A percentile compares a stretch with the other conserved stretches of the same genome.
Evolutionary conservation across 1,140 invertebrate genomes (phyloP).

Genomic region (Bombus turneri): DNA sequence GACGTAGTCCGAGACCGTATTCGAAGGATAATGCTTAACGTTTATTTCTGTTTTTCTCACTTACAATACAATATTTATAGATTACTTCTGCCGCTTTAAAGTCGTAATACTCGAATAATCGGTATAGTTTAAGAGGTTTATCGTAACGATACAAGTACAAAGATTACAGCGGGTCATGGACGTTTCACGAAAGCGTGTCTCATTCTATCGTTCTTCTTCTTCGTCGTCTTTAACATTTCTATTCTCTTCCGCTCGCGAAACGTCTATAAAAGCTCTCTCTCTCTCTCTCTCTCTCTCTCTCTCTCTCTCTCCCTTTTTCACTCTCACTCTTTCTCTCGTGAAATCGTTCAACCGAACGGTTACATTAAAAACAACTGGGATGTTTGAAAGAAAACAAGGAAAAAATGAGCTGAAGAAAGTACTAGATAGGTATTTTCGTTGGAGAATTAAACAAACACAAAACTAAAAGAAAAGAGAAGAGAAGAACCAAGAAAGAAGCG

Average conservation of each 20-base stretch:
- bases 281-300: not conserved
- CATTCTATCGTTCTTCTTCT: not conserved
- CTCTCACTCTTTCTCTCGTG: not conserved
- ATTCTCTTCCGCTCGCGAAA: constrained; percentile 22
- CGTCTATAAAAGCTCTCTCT: constrained; percentile 1
- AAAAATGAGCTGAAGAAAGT: not conserved
- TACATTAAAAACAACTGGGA: not conserved
- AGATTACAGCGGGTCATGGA: constrained; percentile 64
- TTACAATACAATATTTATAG: constrained; percentile 79
- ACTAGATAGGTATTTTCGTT: not conserved
- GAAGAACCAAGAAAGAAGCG: not conserved
- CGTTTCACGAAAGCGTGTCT: constrained; percentile 33
- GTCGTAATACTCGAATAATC: constrained; percentile 74
- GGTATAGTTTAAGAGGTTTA: constrained; percentile 73
- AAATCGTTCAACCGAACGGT: constrained; percentile 17
- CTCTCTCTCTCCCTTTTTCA: not conserved
- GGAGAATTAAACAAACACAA: constrained; percentile 3
- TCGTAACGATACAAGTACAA: constrained; percentile 77
- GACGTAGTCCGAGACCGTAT: not conserved
- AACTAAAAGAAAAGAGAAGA: not conserved
- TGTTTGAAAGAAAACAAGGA: not conserved
- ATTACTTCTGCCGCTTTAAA: constrained; percentile 73
- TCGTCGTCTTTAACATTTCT: not conserved
- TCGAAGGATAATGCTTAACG: constrained; percentile 76
- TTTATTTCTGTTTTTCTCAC: constrained; percentile 75